Base-by-base conservation (phyloP, 2,797 vertebrate species). In the Staurois parvus region DNA sequence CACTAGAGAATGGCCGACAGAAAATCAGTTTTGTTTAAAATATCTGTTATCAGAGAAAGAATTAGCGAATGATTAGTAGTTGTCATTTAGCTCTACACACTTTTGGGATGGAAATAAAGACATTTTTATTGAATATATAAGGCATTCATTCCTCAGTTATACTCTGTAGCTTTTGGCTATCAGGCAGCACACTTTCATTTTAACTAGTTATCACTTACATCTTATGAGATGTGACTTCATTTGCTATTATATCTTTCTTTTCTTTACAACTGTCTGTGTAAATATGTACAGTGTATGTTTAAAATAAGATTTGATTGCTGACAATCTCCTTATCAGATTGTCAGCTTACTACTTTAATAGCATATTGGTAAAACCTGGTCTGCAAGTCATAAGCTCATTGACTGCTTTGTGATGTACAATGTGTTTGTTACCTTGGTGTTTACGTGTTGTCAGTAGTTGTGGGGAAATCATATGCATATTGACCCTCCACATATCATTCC, bases 241-340 rank as follows among this genome's bases (percentile, higher is more conserved):
- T 19, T 17, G 29, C 34, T 70, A 70, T 70, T 52, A 32, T 34
- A 52, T 70, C 11, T 15, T 45, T 45, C 42, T 45, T 12, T 45
- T 2, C 29, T 52, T 79, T 69, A 9, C 42, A 80, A 2, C 15
- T 59, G 45, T 56, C 24, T 59, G 24, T 69, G 78, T 70, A 56
- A 52, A 80, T 70, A 34, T 80, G 24, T 77, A 40, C 17, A 40
- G 0, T 21, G 29, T 72, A n/a, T 37, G 59, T 48, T 79, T 79
- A 29, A 26, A 19, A 42, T 62, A 26, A 37, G 9, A 17, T 17
- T 64, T 77, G 5, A 8, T 77, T 64, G 32, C 52, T 64, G 19
- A 56, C 62, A 21, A 26, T 78, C 48, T 29, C 32, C 29, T 79
- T 68, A 26, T 48, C 42, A 52, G 7, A 40, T 45, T 37, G 59